Conservation (phyloP, 2,888 invertebrate species). For the Napeogenes inachia region DNA sequence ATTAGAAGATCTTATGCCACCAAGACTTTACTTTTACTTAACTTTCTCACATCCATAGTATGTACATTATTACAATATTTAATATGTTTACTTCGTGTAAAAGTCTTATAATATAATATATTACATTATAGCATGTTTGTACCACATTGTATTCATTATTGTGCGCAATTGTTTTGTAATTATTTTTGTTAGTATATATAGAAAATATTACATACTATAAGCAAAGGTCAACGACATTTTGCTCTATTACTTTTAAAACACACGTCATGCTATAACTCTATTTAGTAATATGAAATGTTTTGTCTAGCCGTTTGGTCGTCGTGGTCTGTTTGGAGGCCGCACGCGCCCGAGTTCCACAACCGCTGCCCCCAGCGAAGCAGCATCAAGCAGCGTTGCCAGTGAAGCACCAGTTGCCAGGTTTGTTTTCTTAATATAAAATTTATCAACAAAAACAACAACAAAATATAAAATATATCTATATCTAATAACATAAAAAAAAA, state of each 20-base stretch:
- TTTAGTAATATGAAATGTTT: conserved; percentile 13
- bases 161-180: too few species aligned
- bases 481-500: too few species aligned
- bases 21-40: neutral
- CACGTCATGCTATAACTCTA: too few species aligned
- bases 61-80: neutral
- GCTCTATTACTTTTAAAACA: too few species aligned
- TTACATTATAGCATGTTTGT: neutral
- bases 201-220: too few species aligned
- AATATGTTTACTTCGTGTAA: neutral
- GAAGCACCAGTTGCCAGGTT: conserved; percentile 59
- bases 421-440: conserved; percentile 8
- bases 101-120: neutral
- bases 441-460: too few species aligned
- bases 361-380: conserved; percentile 47
- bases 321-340: conserved; percentile 63
- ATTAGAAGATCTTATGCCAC: neutral
- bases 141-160: too few species aligned
- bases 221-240: too few species aligned
- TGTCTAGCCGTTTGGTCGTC: conserved; percentile 60
- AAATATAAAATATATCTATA: too few species aligned
- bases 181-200: too few species aligned
- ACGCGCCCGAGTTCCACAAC: conserved; percentile 57
- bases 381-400: conserved; percentile 47
- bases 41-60: neutral